Conservation (phyloP, 2,797 vertebrate genomes). For the Petrocephalus schoutedeni region DNA sequence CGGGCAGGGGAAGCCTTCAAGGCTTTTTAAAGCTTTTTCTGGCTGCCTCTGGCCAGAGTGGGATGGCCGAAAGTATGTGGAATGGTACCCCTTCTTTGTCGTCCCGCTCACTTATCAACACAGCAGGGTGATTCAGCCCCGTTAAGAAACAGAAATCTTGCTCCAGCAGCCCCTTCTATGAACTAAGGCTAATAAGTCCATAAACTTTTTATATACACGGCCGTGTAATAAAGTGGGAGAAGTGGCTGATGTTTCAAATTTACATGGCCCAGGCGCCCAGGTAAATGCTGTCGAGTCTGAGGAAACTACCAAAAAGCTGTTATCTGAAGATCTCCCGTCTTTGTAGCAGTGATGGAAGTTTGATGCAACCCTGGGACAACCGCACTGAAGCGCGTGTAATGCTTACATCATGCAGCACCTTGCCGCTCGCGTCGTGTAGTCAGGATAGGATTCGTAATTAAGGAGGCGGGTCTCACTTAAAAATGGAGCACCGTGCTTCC, state of each 20-base stretch:
- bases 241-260: constrained; percentile 6
- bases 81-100: background rate
- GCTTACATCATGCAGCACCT: background rate
- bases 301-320: background rate
- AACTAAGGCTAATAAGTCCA: background rate
- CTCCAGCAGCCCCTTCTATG: background rate
- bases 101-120: background rate
- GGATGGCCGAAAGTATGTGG: background rate
- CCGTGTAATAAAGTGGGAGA: background rate
- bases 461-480: background rate
- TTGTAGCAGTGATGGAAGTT: background rate
- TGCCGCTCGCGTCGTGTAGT: background rate
- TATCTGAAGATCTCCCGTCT: background rate
- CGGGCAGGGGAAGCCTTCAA: background rate
- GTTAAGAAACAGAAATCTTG: background rate
- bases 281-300: background rate
- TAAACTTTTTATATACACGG: background rate
- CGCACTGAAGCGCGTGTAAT: background rate
- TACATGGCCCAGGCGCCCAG: background rate
- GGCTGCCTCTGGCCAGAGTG: background rate
- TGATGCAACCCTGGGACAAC: background rate
- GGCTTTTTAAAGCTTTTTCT: background rate
- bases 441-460: background rate
- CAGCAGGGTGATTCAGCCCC: background rate
- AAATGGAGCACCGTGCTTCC: background rate